These are phyloP conservation scores for Condylostylus longicornis DNA, from an alignment of 1,140 invertebrate genomes.

Conservation along the genomic window DNA sequence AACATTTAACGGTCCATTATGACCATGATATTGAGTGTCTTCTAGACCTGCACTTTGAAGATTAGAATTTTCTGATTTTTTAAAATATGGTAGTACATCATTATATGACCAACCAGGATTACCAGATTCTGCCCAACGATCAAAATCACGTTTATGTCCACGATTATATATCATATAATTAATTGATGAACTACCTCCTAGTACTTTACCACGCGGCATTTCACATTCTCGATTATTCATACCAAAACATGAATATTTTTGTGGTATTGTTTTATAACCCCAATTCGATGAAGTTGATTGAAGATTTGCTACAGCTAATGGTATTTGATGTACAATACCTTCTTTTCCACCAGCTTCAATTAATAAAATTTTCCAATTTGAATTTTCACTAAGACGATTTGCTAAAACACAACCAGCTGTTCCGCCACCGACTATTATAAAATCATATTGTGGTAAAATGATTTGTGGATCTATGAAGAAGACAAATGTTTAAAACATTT, in stretches of 20 bases:
- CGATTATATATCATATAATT: constrained; percentile 75
- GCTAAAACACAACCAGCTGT: constrained; percentile 66
- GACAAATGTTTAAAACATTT: no score
- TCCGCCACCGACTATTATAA: constrained; percentile 73
- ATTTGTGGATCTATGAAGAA: not conserved
- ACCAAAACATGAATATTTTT: constrained; percentile 39
- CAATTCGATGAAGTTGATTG: constrained; percentile 42
- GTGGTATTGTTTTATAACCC: constrained; percentile 45
- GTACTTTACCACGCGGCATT: constrained; percentile 41
- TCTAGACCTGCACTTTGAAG: constrained; percentile 32
- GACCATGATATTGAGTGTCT: constrained; percentile 35
- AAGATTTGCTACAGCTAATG: constrained; percentile 39
- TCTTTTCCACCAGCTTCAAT: constrained; percentile 49
- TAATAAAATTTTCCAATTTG: constrained; percentile 35
- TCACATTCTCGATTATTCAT: constrained; percentile 36
- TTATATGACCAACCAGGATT: constrained; percentile 52
- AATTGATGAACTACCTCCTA: constrained; percentile 57
- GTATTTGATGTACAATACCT: constrained; percentile 46
- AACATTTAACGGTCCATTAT: constrained; percentile 34
- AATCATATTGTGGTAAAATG: constrained; percentile 48
- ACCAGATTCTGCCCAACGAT: constrained; percentile 50
- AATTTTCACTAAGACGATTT: constrained; percentile 41
- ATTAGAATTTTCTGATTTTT: constrained; percentile 39
- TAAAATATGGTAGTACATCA: constrained; percentile 49
- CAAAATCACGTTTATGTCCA: constrained; percentile 55